phyloP scores from a whole-genome alignment of 2,888 invertebrate genomes.

The Therioaphis trifolii region DNA sequence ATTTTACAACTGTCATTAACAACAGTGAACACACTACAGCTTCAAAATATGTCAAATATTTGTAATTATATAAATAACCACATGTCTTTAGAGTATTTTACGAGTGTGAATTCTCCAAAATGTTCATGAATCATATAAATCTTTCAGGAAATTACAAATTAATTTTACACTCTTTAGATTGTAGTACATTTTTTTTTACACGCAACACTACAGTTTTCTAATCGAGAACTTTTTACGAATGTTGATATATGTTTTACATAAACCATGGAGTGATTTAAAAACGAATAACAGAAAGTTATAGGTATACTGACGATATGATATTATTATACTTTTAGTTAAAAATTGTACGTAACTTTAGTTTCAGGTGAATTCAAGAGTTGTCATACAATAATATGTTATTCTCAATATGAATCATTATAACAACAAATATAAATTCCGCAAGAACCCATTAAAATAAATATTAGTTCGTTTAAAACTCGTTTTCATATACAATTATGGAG shows the following conservation, averaged over 20 bases:
- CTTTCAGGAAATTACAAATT: background rate
- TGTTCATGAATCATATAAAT: background rate
- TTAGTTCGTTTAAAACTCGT: background rate
- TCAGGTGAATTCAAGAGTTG: background rate
- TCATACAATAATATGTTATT: background rate
- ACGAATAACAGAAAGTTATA: background rate
- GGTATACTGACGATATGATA: background rate
- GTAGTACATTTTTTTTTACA: background rate
- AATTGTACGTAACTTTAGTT: background rate
- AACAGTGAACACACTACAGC: background rate
- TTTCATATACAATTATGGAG: background rate
- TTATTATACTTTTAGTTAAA: background rate
- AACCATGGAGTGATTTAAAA: background rate
- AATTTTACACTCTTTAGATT: background rate
- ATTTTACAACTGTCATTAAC: background rate
- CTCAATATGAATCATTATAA: background rate
- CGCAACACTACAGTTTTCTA: background rate
- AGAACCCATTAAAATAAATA: background rate
- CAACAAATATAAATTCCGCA: background rate
- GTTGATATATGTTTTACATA: background rate
- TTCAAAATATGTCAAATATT: slow-evolving; percentile 43
- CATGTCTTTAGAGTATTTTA: background rate
- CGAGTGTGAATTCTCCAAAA: background rate
- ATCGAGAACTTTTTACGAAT: background rate
- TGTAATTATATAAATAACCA: slow-evolving; percentile 32